Evolutionary conservation across 2,113 vertebrate species (phyloP), one percentile per base, ranked within the genome.

Genomic region (Parotia lawesii): DNA sequence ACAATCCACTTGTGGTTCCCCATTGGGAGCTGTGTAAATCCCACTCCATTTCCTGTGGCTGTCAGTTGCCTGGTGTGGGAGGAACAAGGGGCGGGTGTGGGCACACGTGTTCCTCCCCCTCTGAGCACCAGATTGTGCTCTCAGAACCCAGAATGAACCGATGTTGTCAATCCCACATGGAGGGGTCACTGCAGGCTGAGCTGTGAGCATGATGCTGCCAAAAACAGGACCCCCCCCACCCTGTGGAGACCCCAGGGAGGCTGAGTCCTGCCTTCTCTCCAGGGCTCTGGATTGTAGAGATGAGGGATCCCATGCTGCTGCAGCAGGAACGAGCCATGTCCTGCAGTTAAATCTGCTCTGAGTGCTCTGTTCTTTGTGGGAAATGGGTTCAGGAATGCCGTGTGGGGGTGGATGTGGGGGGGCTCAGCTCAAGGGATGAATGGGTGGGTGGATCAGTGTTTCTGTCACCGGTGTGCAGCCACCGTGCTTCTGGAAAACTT

Each of bases 171-270:
- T 40, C 27, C 37, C 5, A 4, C 6, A 1, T 15, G 3, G 6
- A 80, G 40, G 35, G 11, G 9, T 69, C 2, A 1, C 44, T 60
- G 21, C 3, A 8, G 28, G 19, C 29, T 0, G 0, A 53, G 51
- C 38, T 47, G 15, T 27, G 24, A 25, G 19, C 0, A 1, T 9
- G 48, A 16, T 4, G 11, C 17, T 85, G 44, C 57, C 10, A 1
- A 38, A 77, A 64, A 6, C 0, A 4, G 64, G 48, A 25, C 22
- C 20, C 15, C 37, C 37, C 38, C 23, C 9, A 3, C 4, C 10
- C 21, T 3, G 13, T 4, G n/a, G 15, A 23, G 24, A 11, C 48
- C 21, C 2, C 1, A 13, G 47, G 33, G 57, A 54, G 35, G 33
- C n/a, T 20, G 53, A 27, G 7, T 57, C 13, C 11, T 19, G 7